Conservation (phyloP, 2,113 vertebrate species). For the Laticauda laticaudata region DNA sequence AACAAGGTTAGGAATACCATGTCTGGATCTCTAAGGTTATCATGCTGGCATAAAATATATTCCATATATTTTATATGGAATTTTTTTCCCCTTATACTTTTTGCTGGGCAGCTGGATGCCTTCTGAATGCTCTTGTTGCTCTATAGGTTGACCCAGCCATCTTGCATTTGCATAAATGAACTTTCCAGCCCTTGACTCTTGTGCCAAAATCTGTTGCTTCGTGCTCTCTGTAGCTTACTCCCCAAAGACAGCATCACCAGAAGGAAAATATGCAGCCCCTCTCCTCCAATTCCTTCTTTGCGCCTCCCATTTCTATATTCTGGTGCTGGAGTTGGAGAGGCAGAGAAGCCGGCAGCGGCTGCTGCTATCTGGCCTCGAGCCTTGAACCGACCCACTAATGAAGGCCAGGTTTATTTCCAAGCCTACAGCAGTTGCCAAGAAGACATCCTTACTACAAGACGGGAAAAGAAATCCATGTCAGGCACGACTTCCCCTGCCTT, state of each 20-base stretch:
- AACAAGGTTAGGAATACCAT: not conserved
- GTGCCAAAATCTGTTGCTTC: not conserved
- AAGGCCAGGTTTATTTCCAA: constrained; percentile 14
- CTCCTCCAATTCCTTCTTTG: not conserved
- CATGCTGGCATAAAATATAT: not conserved
- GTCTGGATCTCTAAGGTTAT: not conserved
- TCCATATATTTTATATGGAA: not conserved
- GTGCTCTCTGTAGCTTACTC: not conserved
- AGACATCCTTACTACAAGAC: not conserved
- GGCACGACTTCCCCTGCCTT: constrained; percentile 19
- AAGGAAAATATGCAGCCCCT: not conserved
- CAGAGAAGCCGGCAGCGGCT: not conserved
- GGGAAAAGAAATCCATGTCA: not conserved
- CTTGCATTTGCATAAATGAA: not conserved
- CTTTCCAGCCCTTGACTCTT: not conserved
- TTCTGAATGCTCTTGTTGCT: not conserved
- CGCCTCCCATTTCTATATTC: not conserved
- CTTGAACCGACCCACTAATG: not conserved
- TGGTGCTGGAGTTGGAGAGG: not conserved
- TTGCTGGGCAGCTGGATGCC: not conserved
- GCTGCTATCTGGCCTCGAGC: constrained; percentile 9
- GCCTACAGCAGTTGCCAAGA: not conserved
- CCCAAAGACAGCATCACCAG: not conserved
- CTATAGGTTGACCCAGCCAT: not conserved
- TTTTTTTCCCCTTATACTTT: not conserved